These are phyloP conservation scores for Nycticryphes semicollaris DNA, from an alignment of 2,113 vertebrate genomes.

Conservation along the genomic window DNA sequence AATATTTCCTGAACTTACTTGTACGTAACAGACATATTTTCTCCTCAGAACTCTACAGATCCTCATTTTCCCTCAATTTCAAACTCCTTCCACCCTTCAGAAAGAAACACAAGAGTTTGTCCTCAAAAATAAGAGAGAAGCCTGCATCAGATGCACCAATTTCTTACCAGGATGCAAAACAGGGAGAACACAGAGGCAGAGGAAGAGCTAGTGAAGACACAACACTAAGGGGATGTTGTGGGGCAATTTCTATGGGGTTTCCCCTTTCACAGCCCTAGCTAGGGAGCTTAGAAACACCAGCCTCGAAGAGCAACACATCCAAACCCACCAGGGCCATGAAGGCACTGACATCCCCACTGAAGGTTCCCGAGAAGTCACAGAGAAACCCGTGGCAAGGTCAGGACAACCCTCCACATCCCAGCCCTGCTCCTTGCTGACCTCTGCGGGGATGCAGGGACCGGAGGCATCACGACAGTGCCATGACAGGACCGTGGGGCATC, in stretches of 20 bases:
- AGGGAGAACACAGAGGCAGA: rapidly evolving
- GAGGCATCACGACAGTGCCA: too few species aligned
- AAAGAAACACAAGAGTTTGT: not conserved
- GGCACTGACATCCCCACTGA: not conserved
- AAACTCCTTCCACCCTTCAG: not conserved
- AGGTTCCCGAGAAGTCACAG: not conserved
- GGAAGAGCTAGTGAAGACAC: not conserved
- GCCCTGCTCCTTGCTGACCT: not conserved
- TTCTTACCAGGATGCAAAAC: not conserved
- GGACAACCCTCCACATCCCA: not conserved
- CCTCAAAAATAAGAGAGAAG: not conserved
- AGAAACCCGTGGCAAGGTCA: not conserved
- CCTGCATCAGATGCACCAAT: not conserved
- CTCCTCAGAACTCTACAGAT: not conserved
- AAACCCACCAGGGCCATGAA: not conserved
- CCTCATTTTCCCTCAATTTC: not conserved
- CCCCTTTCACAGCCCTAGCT: not conserved
- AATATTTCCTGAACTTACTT: not conserved
- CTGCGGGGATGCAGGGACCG: not conserved
- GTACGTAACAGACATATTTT: not conserved
- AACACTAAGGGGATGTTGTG: not conserved
- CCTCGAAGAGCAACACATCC: not conserved
- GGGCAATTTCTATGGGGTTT: not conserved
- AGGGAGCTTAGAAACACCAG: not conserved
- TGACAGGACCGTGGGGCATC: not conserved